Conservation (phyloP, 2,888 invertebrate genomes). For the Nasonovia ribisnigri region DNA sequence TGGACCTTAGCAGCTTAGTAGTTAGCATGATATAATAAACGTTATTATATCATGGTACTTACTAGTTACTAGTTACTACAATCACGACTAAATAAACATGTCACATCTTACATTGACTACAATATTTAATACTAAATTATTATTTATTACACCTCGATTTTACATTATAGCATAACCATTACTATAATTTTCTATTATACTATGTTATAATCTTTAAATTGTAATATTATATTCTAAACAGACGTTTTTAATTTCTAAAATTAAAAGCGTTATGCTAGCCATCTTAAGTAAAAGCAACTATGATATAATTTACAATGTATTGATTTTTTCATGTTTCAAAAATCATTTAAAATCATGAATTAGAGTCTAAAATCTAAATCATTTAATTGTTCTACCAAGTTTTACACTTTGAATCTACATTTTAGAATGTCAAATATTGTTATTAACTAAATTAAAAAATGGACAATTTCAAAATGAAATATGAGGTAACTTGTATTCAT, state of each 20-base stretch:
- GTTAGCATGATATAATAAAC: no score
- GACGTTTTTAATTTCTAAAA: neutral
- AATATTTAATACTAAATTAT: no score
- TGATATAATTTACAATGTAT: neutral
- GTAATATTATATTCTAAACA: neutral
- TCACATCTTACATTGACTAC: no score
- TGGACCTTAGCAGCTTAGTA: no score
- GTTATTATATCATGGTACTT: no score
- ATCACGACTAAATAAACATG: no score
- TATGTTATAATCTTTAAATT: no score
- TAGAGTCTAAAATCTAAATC: neutral
- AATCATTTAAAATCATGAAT: neutral
- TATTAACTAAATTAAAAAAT: neutral
- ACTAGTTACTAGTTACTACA: no score
- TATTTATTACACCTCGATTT: no score
- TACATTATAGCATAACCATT: no score
- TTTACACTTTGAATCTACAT: neutral
- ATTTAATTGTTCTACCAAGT: neutral
- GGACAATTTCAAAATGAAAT: constrained; percentile 56
- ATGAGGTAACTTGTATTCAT: constrained; percentile 31
- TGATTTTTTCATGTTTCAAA: neutral
- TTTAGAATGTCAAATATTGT: neutral
- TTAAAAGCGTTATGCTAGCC: neutral
- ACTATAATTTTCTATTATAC: no score
- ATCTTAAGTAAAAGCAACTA: neutral